Evolutionary conservation across 2,888 invertebrate genomes (phyloP).

Genomic region (Troides aeacus): DNA sequence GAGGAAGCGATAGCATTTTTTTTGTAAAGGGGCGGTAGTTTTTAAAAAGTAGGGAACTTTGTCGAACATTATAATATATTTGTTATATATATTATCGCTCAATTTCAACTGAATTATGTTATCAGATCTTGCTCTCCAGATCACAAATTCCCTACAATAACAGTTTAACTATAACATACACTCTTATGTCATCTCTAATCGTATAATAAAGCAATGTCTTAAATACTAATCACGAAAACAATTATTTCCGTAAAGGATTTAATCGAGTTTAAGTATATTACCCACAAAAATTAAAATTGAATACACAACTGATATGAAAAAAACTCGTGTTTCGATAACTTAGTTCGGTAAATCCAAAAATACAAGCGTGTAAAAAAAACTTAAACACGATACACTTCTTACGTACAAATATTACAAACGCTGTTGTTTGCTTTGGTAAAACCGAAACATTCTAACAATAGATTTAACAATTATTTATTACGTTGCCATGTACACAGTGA

Average conservation of each 20-base stretch:
- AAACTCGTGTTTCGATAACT: not conserved
- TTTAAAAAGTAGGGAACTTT: no score
- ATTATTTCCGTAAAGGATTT: not conserved
- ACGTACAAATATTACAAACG: not conserved
- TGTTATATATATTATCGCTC: no score
- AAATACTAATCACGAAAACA: not conserved
- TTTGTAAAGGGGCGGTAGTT: no score
- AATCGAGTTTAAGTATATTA: not conserved
- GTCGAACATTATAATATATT: no score
- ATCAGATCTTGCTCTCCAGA: no score
- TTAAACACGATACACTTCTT: not conserved
- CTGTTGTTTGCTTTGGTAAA: not conserved
- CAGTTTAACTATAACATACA: no score
- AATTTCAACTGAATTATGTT: no score
- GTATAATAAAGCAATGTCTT: not conserved
- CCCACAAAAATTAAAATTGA: not conserved
- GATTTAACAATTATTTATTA: not conserved
- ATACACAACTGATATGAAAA: not conserved
- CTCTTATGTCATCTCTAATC: no score
- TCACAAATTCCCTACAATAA: no score
- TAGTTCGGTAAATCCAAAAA: not conserved
- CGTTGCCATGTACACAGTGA: no score
- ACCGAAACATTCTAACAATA: not conserved
- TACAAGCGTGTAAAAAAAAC: not conserved
- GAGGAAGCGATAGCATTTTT: no score